phyloP scores from a whole-genome alignment of 2,888 invertebrate species.

The Tanaodytes sp. region DNA sequence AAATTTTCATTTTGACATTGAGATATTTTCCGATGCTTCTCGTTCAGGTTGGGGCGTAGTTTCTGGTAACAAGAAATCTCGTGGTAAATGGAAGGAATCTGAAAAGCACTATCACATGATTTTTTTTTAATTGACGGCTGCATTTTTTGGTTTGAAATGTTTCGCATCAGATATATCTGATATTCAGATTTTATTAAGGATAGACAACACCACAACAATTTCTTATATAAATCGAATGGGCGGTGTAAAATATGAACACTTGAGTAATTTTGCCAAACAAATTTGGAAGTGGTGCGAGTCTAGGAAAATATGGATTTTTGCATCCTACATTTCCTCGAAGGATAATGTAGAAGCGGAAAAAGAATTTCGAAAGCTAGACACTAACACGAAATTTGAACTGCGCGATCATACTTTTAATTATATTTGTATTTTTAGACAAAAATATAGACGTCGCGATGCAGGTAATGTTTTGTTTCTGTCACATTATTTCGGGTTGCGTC shows the following conservation, averaged over 20 bases:
- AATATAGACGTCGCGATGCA: too few species aligned
- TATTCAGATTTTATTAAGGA: slow-evolving; percentile 41
- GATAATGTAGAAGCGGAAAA: slow-evolving; percentile 34
- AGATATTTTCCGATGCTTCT: slow-evolving; percentile 51
- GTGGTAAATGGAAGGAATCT: slow-evolving; percentile 28
- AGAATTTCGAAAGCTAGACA: slow-evolving; percentile 30
- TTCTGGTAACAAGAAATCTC: slow-evolving; percentile 16
- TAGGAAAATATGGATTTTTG: slow-evolving; percentile 40
- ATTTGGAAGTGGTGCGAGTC: slow-evolving; percentile 46
- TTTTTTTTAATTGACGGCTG: slow-evolving; percentile 49
- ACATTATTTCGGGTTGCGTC: too few species aligned
- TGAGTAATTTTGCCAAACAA: slow-evolving; percentile 31
- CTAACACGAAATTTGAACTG: slow-evolving; percentile 42
- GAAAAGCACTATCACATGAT: slow-evolving; percentile 42
- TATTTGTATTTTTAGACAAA: too few species aligned
- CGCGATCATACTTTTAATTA: background rate
- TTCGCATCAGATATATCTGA: slow-evolving; percentile 26
- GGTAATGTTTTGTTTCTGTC: too few species aligned
- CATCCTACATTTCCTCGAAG: slow-evolving; percentile 34
- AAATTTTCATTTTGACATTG: slow-evolving; percentile 20
- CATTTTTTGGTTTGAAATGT: slow-evolving; percentile 44
- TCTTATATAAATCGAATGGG: slow-evolving; percentile 41
- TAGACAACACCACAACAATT: slow-evolving; percentile 51
- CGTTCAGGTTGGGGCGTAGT: slow-evolving; percentile 38
- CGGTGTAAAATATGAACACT: slow-evolving; percentile 27